Evolutionary conservation across 2,797 vertebrate genomes (phyloP), one percentile per base, ranked within the genome.

Genomic region (Catamblyrhynchus diadema): DNA sequence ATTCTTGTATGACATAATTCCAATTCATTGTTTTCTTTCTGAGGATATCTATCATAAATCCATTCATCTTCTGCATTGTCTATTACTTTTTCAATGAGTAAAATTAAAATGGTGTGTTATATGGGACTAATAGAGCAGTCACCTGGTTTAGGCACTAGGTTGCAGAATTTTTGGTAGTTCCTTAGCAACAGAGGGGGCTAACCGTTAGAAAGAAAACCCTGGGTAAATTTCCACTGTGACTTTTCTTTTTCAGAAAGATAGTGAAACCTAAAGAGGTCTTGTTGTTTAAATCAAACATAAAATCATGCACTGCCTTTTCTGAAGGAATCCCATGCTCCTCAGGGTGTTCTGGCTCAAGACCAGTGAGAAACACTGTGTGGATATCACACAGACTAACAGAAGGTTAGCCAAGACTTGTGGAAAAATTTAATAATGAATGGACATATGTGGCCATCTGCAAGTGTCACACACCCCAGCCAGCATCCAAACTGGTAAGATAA

Each of bases 401-500:
- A 75, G 7, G 44, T 54, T 35, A 86, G 4, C 19, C 27, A 70
- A 37, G 41, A 16, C 2, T 51, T 47, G 3, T 44, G 8, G 10
- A 57, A 88, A 80, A 73, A 12, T 2, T 9, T 47, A 73, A 48
- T 13, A 64, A 14, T 2, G 19, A 57, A 70, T 7, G 0, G 53
- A 69, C 19, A 48, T 39, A 30, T 37, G 6, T 30, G 10, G 25
- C 66, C 22, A 84, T 78, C 51, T 86, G 8, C 4, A 62, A 54
- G 8, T 1, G 54, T 28, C 6, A 28, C 54, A 60, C 4, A 57
- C 1, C 1, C 7, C n/a, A 64, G 23, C 1, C 23, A 79, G 19
- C 10, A 35, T n/a, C 39, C 14, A 69, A 35, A 28, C 6, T 37
- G 12, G 2, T 47, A 67, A 61, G 16, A n/a, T 41, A 73, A 48